A percentile compares a stretch with the other conserved stretches of the same genome.
These are phyloP conservation scores for Kryptolebias ocellatus DNA, from an alignment of 2,797 vertebrate species.

Conservation along the genomic window DNA sequence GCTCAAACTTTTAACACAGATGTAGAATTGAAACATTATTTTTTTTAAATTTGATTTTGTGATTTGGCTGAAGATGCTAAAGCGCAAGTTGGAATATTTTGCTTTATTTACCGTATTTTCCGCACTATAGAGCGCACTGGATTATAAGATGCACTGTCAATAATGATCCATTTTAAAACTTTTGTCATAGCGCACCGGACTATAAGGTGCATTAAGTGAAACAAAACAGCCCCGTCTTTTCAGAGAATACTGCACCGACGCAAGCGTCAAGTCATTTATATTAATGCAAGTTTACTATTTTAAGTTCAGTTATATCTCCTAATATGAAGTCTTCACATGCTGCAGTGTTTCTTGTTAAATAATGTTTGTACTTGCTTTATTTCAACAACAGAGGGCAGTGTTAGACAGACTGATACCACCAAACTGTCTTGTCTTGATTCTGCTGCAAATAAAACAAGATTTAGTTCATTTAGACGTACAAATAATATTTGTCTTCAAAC, in stretches of 20 bases:
- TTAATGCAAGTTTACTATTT: not conserved
- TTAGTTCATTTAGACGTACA: slow-evolving; percentile 17
- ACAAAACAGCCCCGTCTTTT: no score
- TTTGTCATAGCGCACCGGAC: no score
- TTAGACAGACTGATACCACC: slow-evolving; percentile 24
- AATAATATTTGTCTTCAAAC: slow-evolving; percentile 11
- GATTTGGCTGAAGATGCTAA: no score
- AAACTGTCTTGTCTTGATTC: not conserved
- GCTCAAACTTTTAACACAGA: not conserved
- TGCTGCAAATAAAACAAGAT: slow-evolving; percentile 19
- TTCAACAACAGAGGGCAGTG: slow-evolving; percentile 69
- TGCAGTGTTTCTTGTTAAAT: no score
- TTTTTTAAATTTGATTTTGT: not conserved
- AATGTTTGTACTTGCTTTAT: slow-evolving; percentile 30
- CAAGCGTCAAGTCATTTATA: no score
- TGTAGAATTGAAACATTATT: not conserved
- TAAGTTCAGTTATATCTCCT: not conserved
- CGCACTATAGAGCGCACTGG: no score
- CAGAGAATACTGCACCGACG: no score
- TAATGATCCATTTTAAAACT: no score
- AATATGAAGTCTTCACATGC: not conserved
- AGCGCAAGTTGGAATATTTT: no score
- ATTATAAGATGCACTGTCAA: no score
- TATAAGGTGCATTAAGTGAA: no score
- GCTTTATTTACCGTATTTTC: no score